Percentiles rank a stretch among this genome's conserved stretches.
phyloP scores from a whole-genome alignment of 2,797 vertebrate genomes.

The Typhlichthys eigenmanni region DNA sequence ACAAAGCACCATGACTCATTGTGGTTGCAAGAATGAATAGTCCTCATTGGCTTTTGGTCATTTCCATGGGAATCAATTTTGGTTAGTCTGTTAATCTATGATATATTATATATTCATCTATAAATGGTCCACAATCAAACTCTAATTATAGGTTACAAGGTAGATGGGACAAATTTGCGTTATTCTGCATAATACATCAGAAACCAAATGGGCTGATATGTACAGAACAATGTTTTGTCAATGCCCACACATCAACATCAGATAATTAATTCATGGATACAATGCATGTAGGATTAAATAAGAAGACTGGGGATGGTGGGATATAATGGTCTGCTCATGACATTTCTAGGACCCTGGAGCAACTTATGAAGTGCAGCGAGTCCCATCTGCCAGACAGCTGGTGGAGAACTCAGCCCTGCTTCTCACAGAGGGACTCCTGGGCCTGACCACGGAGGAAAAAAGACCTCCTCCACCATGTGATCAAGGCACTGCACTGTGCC shows the following conservation, averaged over 20 bases:
- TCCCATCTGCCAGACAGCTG: slow-evolving; percentile 49
- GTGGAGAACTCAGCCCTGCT: slow-evolving; percentile 35
- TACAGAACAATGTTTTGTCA: background rate
- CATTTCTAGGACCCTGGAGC: slow-evolving; percentile 29
- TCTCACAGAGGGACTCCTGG: slow-evolving; percentile 9
- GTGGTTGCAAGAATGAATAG: slow-evolving; percentile 38
- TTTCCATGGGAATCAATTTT: slow-evolving; percentile 12
- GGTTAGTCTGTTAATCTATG: background rate
- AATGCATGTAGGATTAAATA: slow-evolving; percentile 17
- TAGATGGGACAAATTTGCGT: background rate
- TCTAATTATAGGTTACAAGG: background rate
- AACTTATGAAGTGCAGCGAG: slow-evolving; percentile 24
- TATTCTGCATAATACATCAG: background rate
- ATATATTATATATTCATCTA: background rate
- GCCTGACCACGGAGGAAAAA: slow-evolving; percentile 54
- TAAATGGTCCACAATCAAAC: background rate
- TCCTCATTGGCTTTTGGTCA: slow-evolving; percentile 28
- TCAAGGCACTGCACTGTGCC: slow-evolving; percentile 49
- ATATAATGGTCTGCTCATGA: slow-evolving; percentile 11
- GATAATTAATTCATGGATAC: background rate
- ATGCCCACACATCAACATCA: background rate
- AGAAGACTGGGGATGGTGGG: slow-evolving; percentile 6
- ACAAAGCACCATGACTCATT: slow-evolving; percentile 41
- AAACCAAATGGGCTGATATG: background rate
- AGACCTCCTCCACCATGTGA: slow-evolving; percentile 40